Percentiles rank a stretch among this genome's conserved stretches.
These are phyloP conservation scores for Rhea americana DNA, from an alignment of 2,113 vertebrate genomes.

Conservation along the genomic window DNA sequence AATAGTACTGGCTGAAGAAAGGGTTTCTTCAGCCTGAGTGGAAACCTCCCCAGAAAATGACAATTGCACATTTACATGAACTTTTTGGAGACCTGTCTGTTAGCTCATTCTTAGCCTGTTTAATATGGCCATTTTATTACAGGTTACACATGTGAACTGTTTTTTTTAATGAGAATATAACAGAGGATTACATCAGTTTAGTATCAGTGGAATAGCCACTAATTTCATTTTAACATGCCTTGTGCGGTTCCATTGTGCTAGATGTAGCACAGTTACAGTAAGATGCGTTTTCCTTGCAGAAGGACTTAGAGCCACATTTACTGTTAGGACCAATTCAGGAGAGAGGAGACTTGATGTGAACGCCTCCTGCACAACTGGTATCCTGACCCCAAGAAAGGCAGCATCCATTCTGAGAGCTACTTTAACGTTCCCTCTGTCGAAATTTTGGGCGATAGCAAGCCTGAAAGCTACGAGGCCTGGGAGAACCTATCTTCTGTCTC, in stretches of 20 bases:
- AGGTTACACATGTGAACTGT: rapidly evolving
- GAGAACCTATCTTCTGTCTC: neutral
- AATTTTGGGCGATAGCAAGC: neutral
- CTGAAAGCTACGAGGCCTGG: neutral
- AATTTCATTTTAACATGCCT: neutral
- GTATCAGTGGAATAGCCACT: neutral
- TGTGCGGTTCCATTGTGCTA: neutral
- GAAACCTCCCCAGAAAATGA: neutral
- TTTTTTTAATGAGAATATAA: neutral
- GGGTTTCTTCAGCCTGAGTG: neutral
- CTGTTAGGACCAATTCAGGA: neutral
- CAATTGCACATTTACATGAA: neutral
- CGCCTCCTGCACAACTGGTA: neutral
- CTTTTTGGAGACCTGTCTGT: neutral
- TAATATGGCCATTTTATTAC: neutral
- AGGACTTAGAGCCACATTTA: neutral
- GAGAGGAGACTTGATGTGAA: neutral
- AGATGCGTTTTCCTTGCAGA: neutral
- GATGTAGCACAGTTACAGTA: neutral
- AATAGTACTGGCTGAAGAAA: neutral
- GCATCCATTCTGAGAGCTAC: neutral
- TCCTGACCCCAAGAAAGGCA: neutral
- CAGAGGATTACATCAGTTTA: neutral
- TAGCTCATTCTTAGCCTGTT: neutral
- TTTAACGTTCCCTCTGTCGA: neutral